Conservation (phyloP, 2,888 invertebrate species). For the Pammene fasciana region DNA sequence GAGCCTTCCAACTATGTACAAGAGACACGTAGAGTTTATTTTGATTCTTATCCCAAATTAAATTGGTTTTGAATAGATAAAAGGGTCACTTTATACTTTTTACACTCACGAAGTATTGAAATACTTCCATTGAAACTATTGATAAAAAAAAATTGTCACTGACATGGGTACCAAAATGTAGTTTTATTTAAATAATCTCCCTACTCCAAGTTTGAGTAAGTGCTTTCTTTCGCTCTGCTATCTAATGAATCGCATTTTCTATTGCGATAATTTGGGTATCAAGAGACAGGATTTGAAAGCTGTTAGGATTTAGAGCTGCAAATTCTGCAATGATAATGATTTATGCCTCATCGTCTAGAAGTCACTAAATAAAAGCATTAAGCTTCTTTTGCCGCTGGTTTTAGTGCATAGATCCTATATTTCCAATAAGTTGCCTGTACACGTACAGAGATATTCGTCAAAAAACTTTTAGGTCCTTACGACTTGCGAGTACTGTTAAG, state of each 20-base stretch:
- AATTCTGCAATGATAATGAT: not conserved
- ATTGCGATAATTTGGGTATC: no score
- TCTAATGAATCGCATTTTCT: not conserved
- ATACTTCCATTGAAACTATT: not conserved
- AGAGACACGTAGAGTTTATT: slow-evolving; percentile 66
- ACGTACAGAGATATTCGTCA: not conserved
- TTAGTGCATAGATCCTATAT: not conserved
- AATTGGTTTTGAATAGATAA: slow-evolving; percentile 61
- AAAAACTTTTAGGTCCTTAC: slow-evolving; percentile 51
- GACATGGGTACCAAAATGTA: no score
- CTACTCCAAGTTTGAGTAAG: not conserved
- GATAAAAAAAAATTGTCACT: no score
- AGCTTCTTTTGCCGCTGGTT: no score
- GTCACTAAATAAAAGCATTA: no score
- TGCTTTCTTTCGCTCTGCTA: not conserved
- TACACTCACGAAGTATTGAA: slow-evolving; percentile 2
- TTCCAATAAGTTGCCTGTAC: not conserved
- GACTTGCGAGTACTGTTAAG: slow-evolving; percentile 55
- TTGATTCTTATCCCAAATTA: slow-evolving; percentile 60
- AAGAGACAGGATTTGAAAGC: no score
- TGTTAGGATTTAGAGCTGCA: not conserved
- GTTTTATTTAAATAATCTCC: not conserved
- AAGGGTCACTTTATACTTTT: slow-evolving; percentile 43
- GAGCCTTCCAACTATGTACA: slow-evolving; percentile 46
- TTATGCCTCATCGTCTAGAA: not conserved